These are phyloP conservation scores for Neoaliturus tenellus DNA, from an alignment of 2,888 invertebrate genomes.

Conservation along the genomic window DNA sequence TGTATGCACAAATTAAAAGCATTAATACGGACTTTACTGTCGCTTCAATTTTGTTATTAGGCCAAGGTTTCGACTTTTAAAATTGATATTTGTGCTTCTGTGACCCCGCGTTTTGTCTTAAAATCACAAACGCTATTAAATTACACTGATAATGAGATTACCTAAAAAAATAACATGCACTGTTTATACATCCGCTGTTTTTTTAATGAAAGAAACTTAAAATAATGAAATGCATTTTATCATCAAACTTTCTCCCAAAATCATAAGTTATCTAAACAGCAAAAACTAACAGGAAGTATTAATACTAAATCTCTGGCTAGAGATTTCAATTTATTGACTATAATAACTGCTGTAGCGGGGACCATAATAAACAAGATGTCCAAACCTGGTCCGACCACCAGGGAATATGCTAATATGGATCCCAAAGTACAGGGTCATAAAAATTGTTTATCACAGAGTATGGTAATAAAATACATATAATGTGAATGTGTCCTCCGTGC, in stretches of 20 bases:
- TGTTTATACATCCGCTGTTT: too few species aligned
- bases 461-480: conserved; percentile 11
- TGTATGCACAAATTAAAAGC: too few species aligned
- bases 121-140: too few species aligned
- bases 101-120: too few species aligned
- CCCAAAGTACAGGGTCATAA: neutral
- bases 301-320: neutral
- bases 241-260: neutral
- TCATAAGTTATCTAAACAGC: neutral
- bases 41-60: too few species aligned
- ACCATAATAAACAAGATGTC: conserved; percentile 30
- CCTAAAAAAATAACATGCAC: too few species aligned
- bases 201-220: neutral
- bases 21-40: too few species aligned
- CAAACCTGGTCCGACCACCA: conserved; percentile 13
- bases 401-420: conserved; percentile 24
- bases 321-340: conserved; percentile 12
- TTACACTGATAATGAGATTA: too few species aligned
- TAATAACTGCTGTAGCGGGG: conserved; percentile 2
- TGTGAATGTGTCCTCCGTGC: conserved; percentile 11
- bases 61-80: too few species aligned
- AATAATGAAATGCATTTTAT: neutral
- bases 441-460: neutral
- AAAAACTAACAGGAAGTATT: conserved; percentile 17
- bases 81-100: too few species aligned